Evolutionary conservation across 2,113 vertebrate species (phyloP).

Genomic region (Pteruthius melanotis): DNA sequence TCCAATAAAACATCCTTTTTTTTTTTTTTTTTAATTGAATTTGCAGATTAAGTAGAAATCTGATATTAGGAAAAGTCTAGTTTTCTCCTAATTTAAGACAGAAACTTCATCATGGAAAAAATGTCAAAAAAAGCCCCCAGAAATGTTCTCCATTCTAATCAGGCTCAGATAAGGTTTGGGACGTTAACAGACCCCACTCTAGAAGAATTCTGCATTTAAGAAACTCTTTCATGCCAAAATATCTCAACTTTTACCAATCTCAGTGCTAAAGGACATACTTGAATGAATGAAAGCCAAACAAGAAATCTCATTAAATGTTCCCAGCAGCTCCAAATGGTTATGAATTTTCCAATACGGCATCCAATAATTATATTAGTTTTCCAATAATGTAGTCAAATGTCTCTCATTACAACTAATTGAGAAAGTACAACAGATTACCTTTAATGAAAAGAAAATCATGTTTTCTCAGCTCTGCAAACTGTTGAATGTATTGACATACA

Average conservation of each 20-base stretch:
- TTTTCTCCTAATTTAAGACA: neutral
- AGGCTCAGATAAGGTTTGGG: neutral
- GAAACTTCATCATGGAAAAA: neutral
- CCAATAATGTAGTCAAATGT: slow-evolving; percentile 53
- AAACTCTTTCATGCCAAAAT: neutral
- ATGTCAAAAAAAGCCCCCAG: neutral
- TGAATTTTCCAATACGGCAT: slow-evolving; percentile 36
- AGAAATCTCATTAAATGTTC: slow-evolving; percentile 63
- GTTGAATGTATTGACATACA: neutral
- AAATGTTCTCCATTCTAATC: neutral
- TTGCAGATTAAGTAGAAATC: neutral
- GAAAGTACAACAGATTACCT: slow-evolving; percentile 21
- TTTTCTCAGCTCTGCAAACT: neutral
- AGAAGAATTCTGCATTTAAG: neutral
- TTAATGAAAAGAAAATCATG: neutral
- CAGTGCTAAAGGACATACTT: slow-evolving; percentile 11
- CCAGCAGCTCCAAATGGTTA: slow-evolving; percentile 45
- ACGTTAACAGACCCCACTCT: neutral
- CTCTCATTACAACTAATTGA: slow-evolving; percentile 45
- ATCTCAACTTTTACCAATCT: neutral
- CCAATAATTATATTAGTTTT: slow-evolving; percentile 54
- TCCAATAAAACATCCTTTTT: neutral
- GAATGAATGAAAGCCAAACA: slow-evolving; percentile 50
- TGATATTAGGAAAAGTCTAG: neutral
- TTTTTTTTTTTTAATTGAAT: neutral